These are phyloP conservation scores for Lacerta viridis DNA, from an alignment of 2,797 vertebrate genomes.

Conservation along the genomic window DNA sequence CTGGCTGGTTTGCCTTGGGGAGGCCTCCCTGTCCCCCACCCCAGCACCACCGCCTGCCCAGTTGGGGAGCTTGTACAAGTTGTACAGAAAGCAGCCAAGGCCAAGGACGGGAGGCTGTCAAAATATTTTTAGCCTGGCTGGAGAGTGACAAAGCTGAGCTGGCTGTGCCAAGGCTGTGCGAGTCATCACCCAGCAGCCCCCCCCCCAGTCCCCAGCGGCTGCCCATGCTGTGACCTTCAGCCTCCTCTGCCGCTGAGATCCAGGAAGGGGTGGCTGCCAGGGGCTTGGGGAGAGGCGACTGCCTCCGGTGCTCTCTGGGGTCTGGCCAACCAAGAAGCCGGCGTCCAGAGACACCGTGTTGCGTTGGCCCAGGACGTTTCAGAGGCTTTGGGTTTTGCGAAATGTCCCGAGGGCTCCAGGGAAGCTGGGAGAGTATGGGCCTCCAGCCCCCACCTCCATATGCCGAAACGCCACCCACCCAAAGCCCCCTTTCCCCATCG, in stretches of 20 bases:
- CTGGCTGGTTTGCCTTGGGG: too few relatives aligned
- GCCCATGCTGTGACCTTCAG: conserved; percentile 24
- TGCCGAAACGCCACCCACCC: too few relatives aligned
- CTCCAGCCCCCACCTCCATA: too few relatives aligned
- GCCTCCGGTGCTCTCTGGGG: too few relatives aligned
- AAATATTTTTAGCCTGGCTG: conserved; percentile 9
- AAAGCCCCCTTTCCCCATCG: too few relatives aligned
- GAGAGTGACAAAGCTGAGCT: neutral
- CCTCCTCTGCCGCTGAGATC: neutral
- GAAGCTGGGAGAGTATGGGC: too few relatives aligned
- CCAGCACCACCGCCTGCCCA: too few relatives aligned
- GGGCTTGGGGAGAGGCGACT: too few relatives aligned
- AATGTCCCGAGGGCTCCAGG: neutral
- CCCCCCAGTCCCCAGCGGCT: neutral
- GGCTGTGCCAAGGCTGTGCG: neutral
- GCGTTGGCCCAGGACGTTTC: neutral
- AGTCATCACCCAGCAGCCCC: neutral
- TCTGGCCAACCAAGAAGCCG: neutral
- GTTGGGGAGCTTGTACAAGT: neutral
- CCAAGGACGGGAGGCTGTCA: neutral
- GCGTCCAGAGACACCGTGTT: neutral
- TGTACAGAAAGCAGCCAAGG: neutral
- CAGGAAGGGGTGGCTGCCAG: neutral
- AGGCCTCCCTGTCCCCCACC: neutral
- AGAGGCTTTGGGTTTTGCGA: neutral